Conservation (phyloP, 2,113 vertebrate genomes). For the Leptobrachium ailaonicum region DNA sequence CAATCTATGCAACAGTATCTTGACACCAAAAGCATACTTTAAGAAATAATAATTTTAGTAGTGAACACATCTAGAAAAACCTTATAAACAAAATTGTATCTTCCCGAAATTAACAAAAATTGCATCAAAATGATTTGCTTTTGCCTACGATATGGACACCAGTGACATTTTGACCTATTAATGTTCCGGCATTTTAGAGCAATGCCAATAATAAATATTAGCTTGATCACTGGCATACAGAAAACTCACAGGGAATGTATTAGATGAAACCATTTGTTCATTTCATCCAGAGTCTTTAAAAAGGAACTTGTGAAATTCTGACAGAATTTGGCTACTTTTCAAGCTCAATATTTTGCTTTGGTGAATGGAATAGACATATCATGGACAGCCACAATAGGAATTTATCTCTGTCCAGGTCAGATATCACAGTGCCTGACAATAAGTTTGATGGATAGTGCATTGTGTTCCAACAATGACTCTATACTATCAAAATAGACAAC, state of each 20-base stretch:
- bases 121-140: too few relatives aligned
- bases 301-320: slow-evolving; percentile 4
- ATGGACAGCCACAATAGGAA: slow-evolving; percentile 10
- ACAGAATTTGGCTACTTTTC: slow-evolving; percentile 24
- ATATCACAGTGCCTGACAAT: slow-evolving; percentile 39
- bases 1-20: too few relatives aligned
- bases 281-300: neutral
- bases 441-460: slow-evolving; percentile 23
- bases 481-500: slow-evolving; percentile 32
- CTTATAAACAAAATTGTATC: too few relatives aligned
- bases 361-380: slow-evolving; percentile 24
- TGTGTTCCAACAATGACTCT: slow-evolving; percentile 27
- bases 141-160: neutral
- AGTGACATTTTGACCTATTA: neutral
- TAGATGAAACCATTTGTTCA: neutral
- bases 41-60: too few relatives aligned
- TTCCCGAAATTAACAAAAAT: too few relatives aligned
- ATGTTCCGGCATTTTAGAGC: too few relatives aligned
- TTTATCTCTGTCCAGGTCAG: slow-evolving; percentile 24
- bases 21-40: too few relatives aligned
- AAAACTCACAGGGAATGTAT: neutral
- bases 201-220: neutral
- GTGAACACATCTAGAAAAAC: too few relatives aligned
- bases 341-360: slow-evolving; percentile 28
- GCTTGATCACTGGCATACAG: neutral